Evolutionary conservation across 2,113 vertebrate species (phyloP), one percentile per base, ranked within the genome.

Genomic region (Rhea americana): DNA sequence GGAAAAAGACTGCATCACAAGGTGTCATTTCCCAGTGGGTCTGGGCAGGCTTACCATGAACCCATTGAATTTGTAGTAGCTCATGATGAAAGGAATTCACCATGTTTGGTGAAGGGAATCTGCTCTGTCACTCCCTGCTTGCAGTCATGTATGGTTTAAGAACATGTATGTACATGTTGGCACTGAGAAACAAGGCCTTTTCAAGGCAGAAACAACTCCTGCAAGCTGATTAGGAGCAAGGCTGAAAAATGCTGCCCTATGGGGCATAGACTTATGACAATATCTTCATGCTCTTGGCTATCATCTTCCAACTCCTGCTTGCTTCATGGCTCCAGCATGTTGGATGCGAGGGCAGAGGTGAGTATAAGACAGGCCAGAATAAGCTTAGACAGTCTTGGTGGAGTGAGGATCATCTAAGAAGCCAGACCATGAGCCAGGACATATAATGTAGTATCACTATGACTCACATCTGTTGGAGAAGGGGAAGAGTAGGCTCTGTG

Each of bases 101-200:
- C 35, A 35, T 35, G 17, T 0, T 1, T 19, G 59, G 43, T 0
- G 2, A 6, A 21, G 71, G 62, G 11, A n/a, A 43, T 61, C 55
- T 65, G 30, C 81, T 45, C 37, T 25, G 39, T 45, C 4, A 1
- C 8, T n/a, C 26, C 39, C 61, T n/a, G 32, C 8, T 0, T 11
- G 41, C 26, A 28, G 20, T 47, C n/a, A 25, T 21, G 32, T 25
- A 28, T 17, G 53, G 30, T 47, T 68, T 39, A 48, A 43, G 37
- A 16, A 50, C 32, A 6, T 26, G 65, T 30, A 17, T 0, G 0
- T 41, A 11, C 4, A 1, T 30, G 18, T 58, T 63, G 59, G 18
- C 32, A 7, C 63, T 66, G 28, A 32, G 32, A 26, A 72, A 73
- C 28, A 10, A 25, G 13, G 47, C 8, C 37, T 66, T 13, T n/a